Base-by-base conservation (phyloP, 2,797 vertebrate genomes). In the Oreonectes daqikongensis region DNA sequence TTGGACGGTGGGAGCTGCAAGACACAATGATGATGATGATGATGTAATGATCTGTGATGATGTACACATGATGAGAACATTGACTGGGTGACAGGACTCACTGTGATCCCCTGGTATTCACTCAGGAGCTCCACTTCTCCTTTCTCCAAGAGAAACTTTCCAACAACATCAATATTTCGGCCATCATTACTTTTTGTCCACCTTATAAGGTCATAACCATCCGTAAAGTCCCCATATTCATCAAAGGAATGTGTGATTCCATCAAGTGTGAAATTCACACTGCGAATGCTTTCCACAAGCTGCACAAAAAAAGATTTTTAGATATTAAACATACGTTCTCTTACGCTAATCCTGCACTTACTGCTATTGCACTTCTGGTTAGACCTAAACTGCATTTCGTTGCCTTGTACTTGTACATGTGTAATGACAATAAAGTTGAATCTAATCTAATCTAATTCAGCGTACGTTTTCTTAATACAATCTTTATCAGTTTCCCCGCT, bases 201-300 rank as follows among this genome's bases (percentile, higher is more conserved):
- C 67, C 75, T 79, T 22, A 86, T 42, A 1, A 86, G 30, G 46
- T 86, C 84, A 55, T 87, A 87, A 15, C 83, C 85, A 32, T 61
- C 78, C 42, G 66, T 20, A 26, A 79, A 78, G 78, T 85, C 84
- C 3, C 86, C 86, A 26, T 69, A 17, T 10, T 77, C 22, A 57
- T 84, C 69, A 50, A 86, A 86, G 22, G 15, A 80, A 22, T 77
- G 71, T 5, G 10, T 53, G 8, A 48, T 20, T 15, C 73, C 75
- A 35, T 85, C 74, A 3, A 81, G 61, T 4, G 67, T 79, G 52
- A 83, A 83, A 53, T 75, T 80, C 14, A 72, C 59, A 2, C 40
- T 10, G 2, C 20, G 67, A 57, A 85, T 69, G 48, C 67, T 72
- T 20, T 67, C 22, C 35, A 81, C 20, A 3, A 81, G 77, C 84